A percentile compares a stretch with the other conserved stretches of the same genome.
These are phyloP conservation scores for Branchinecta lindahli DNA, from an alignment of 1,140 invertebrate genomes.

Conservation along the genomic window DNA sequence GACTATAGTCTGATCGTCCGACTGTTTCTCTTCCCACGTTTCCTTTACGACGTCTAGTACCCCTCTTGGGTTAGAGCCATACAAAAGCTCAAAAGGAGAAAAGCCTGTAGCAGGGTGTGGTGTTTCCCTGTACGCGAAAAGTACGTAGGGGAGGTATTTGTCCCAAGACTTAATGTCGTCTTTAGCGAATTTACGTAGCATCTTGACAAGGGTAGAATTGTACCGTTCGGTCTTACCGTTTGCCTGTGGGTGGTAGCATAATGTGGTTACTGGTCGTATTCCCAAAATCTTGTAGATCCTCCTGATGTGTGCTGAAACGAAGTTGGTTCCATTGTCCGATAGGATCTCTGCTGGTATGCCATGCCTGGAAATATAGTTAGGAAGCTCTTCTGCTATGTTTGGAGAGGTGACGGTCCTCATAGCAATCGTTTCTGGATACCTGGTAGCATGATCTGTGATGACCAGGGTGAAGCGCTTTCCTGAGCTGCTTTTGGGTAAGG, in stretches of 20 bases:
- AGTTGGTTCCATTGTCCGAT: conserved; percentile 23
- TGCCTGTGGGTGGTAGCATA: conserved; percentile 16
- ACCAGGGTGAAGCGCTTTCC: background rate
- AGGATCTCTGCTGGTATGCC: conserved; percentile 23
- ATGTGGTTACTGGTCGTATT: conserved; percentile 17
- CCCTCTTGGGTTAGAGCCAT: background rate
- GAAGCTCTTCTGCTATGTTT: background rate
- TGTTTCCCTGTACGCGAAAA: conserved; percentile 18
- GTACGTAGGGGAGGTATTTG: conserved; percentile 10
- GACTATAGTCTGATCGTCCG: no score
- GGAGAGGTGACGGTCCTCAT: background rate
- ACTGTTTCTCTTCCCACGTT: no score
- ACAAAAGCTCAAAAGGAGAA: conserved; percentile 1
- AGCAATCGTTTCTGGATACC: background rate
- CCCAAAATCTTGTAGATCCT: conserved; percentile 12
- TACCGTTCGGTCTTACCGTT: conserved; percentile 19
- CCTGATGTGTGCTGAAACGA: conserved; percentile 19
- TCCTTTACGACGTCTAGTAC: no score
- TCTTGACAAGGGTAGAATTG: conserved; percentile 15
- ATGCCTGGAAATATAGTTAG: conserved; percentile 20
- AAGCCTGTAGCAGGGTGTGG: background rate
- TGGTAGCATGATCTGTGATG: background rate
- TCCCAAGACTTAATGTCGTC: conserved; percentile 15
- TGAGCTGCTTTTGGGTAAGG: background rate
- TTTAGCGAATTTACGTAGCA: conserved; percentile 17